Evolutionary conservation across 2,797 vertebrate genomes (phyloP), one percentile per base, ranked within the genome.

Genomic region (Squalus acanthias): DNA sequence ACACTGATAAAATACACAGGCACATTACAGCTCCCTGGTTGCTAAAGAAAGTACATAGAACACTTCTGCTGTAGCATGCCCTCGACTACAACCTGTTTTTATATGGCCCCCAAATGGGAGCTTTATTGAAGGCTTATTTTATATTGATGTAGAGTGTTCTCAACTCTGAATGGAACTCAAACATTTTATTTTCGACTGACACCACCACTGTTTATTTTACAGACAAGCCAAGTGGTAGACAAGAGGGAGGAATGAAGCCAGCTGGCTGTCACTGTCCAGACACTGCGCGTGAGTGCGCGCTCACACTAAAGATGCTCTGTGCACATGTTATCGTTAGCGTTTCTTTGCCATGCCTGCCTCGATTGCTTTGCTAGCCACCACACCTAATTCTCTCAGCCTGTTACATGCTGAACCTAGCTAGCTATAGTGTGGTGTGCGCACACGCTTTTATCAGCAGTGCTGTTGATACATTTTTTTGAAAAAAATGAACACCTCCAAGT

Each of bases 321-420:
- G 94, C 50, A 76, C 72, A 26, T 74, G 26, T 74, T 57, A 74
- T 33, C 5, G 12, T 95, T 95, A 17, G 6, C 72, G 70, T n/a
- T 53, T 76, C 70, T 29, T 72, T 5, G 22, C 94, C 69, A 60
- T 65, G 70, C 94, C 72, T 95, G 67, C 93, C 67, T 95, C 72
- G 1, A 74, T 29, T 76, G 94, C 70, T 95, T 95, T 20, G 94
- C 69, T 29, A 17, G 94, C 69, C 53, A 7, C 70, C 94, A 76
- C 70, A 74, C 94, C 69, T 46, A 74, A 95, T 69, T 72, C 94
- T 65, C 67, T 92, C 89, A 24, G 50, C 57, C 50, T 3, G 13
- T 95, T 53, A 95, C 67, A 95, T 60, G 94, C 70, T n/a, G 46
- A 95, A n/a, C 33, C 69, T 76, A 76, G 94, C 50, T 95, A 74